Evolutionary conservation across 2,113 vertebrate genomes (phyloP).

Genomic region (Pteronura brasiliensis): DNA sequence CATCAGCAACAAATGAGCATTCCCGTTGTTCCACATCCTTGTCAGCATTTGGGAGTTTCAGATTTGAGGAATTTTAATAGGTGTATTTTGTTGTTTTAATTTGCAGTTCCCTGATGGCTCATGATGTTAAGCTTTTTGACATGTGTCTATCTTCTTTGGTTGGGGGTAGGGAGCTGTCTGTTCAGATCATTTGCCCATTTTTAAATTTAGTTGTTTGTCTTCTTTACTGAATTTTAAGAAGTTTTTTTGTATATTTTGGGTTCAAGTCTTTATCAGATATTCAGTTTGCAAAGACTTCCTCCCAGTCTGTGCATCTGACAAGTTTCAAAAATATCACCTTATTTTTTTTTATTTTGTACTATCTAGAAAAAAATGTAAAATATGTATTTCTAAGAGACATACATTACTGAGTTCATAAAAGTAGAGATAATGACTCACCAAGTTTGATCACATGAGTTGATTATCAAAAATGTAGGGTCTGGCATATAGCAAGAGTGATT

Average conservation of each 20-base stretch:
- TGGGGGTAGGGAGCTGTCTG: not conserved
- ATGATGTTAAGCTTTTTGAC: not conserved
- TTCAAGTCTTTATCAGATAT: not conserved
- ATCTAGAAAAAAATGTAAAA: not conserved
- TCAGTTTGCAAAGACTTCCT: not conserved
- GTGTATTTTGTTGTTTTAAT: not conserved
- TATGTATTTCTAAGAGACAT: not conserved
- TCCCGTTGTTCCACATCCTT: not conserved
- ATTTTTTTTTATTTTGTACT: not conserved
- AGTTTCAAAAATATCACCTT: not conserved
- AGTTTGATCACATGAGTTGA: not conserved
- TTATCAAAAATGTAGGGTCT: not conserved
- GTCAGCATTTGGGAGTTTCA: not conserved
- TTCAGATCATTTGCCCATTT: not conserved
- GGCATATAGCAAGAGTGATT: not conserved
- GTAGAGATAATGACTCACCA: not conserved
- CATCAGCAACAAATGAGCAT: not conserved
- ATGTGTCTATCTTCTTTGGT: not conserved
- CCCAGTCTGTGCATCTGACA: not conserved
- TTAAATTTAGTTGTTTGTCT: not conserved
- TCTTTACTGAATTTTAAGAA: not conserved
- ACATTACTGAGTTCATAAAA: not conserved
- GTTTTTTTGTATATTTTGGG: not conserved
- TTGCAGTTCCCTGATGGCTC: not conserved
- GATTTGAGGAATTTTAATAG: not conserved